Evolutionary conservation across 2,888 invertebrate genomes (phyloP).

Genomic region (Eudemis profundana): DNA sequence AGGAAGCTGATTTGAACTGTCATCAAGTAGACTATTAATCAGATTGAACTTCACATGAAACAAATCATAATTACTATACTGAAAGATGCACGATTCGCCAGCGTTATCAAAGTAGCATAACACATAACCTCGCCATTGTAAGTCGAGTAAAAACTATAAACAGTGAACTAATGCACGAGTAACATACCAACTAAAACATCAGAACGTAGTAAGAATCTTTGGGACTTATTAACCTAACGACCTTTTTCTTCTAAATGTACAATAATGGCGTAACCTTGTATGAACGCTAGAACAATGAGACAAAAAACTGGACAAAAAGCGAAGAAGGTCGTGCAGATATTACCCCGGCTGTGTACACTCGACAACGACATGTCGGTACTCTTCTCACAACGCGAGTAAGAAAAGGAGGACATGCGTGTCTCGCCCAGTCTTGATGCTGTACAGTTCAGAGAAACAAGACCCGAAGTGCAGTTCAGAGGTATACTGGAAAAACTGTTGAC

Average conservation of each 20-base stretch:
- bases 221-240: not conserved
- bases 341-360: no score
- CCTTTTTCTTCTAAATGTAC: not conserved
- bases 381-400: no score
- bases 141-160: slow-evolving; percentile 28
- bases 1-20: no score
- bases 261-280: slow-evolving; percentile 26
- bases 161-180: slow-evolving; percentile 7
- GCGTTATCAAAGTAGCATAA: slow-evolving; percentile 7
- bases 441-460: no score
- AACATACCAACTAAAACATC: not conserved
- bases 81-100: no score
- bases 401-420: not conserved
- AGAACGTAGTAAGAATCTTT: not conserved
- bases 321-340: slow-evolving; percentile 14
- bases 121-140: slow-evolving; percentile 15
- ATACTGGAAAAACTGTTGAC: no score
- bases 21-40: no score
- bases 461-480: no score
- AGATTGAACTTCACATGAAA: no score
- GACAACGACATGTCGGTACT: no score
- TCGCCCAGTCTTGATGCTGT: no score
- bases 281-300: slow-evolving; percentile 18
- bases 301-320: slow-evolving; percentile 13
- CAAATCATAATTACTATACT: no score